Evolutionary conservation across 2,113 vertebrate genomes (phyloP).

Genomic region (Dipodomys ordii): DNA sequence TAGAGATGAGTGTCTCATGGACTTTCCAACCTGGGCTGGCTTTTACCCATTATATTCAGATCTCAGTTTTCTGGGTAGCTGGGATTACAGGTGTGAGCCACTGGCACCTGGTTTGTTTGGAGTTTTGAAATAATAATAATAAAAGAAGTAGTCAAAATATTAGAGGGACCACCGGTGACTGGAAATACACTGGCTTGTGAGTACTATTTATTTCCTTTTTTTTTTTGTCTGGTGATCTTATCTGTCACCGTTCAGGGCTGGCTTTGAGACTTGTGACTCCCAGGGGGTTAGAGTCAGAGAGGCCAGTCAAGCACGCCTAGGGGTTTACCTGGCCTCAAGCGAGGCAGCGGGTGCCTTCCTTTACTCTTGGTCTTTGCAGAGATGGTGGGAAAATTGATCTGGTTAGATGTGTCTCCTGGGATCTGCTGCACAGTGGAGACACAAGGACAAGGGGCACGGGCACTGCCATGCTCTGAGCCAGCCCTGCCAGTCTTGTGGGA

Average conservation of each 20-base stretch:
- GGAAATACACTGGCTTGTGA: background rate
- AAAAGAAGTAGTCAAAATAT: constrained; percentile 67
- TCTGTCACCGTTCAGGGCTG: background rate
- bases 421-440: background rate
- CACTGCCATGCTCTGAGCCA: background rate
- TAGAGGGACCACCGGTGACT: background rate
- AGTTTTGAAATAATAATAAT: background rate
- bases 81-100: no score
- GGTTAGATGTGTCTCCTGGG: constrained; percentile 1
- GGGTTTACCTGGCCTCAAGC: background rate
- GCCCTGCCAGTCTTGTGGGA: background rate
- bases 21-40: no score
- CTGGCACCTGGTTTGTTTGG: no score
- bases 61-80: no score
- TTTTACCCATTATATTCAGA: no score
- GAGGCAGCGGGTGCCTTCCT: background rate
- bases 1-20: no score
- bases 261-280: background rate
- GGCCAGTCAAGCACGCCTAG: background rate
- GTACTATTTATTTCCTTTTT: background rate
- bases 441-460: rapidly evolving
- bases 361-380: constrained; percentile 33
- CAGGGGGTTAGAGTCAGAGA: rapidly evolving
- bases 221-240: background rate
- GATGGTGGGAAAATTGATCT: background rate